Evolutionary conservation across 2,888 invertebrate species (phyloP).

Genomic region (Macaria notata): DNA sequence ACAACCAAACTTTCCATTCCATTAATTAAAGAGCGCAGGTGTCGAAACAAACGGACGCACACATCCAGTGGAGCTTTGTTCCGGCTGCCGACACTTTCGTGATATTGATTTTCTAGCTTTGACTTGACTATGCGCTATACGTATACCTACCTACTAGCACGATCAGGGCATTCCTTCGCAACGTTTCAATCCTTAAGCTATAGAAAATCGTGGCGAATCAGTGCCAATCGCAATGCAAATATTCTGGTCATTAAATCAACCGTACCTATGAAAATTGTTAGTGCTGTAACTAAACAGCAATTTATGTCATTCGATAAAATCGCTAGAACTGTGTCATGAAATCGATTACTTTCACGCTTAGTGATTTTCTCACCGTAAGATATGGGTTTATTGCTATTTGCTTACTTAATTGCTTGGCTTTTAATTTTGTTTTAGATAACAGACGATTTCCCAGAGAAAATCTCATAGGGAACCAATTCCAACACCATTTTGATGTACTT

Average conservation of each 20-base stretch:
- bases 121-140: constrained; percentile 14
- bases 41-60: background rate
- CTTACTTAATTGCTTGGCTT: too few relatives aligned
- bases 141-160: background rate
- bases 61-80: background rate
- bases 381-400: constrained; percentile 11
- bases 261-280: background rate
- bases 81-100: background rate
- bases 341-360: constrained; percentile 25
- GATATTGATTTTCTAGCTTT: constrained; percentile 20
- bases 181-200: background rate
- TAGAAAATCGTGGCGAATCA: too few relatives aligned
- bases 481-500: too few relatives aligned
- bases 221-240: background rate
- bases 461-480: too few relatives aligned
- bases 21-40: constrained; percentile 8
- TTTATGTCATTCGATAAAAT: constrained; percentile 26
- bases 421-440: background rate
- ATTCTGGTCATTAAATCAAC: constrained; percentile 7
- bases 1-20: constrained; percentile 20
- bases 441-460: too few relatives aligned
- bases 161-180: background rate
- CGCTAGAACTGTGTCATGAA: constrained; percentile 23
- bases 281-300: constrained; percentile 22
- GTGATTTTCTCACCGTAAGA: constrained; percentile 12